Percentiles rank a stretch among this genome's conserved stretches.
Evolutionary conservation across 1,140 invertebrate genomes (phyloP).

Genomic region (Ceratosolen fusciceps): DNA sequence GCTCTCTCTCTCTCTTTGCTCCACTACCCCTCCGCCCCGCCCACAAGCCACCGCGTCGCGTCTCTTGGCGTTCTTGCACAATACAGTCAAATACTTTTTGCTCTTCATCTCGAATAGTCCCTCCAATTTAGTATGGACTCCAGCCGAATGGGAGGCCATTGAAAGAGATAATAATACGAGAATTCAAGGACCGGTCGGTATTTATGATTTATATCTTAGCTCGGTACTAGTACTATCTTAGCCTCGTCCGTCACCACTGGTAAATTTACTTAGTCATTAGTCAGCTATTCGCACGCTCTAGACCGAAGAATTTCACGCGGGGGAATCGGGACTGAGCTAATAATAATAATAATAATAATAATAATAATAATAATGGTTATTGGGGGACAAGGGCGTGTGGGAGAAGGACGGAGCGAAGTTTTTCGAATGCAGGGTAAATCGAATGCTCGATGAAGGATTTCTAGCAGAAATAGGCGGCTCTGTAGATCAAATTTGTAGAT

Average conservation of each 20-base stretch:
- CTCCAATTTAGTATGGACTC: no score
- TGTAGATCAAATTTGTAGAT: background rate
- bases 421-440: conserved; percentile 49
- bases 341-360: no score
- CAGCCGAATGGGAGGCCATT: no score
- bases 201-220: background rate
- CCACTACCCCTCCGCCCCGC: no score
- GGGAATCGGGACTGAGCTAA: background rate
- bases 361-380: no score
- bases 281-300: background rate
- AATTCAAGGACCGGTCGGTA: background rate
- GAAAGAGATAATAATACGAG: background rate
- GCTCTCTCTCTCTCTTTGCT: no score
- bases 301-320: background rate
- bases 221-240: background rate
- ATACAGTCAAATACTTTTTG: no score
- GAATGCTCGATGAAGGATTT: conserved; percentile 57
- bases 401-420: background rate
- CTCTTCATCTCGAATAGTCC: no score
- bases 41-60: no score
- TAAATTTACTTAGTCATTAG: conserved; percentile 14
- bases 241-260: background rate
- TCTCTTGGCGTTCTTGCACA: no score
- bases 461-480: conserved; percentile 46
- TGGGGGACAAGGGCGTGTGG: background rate